phyloP scores from a whole-genome alignment of 2,797 vertebrate species.

The Steatocranus sp. region DNA sequence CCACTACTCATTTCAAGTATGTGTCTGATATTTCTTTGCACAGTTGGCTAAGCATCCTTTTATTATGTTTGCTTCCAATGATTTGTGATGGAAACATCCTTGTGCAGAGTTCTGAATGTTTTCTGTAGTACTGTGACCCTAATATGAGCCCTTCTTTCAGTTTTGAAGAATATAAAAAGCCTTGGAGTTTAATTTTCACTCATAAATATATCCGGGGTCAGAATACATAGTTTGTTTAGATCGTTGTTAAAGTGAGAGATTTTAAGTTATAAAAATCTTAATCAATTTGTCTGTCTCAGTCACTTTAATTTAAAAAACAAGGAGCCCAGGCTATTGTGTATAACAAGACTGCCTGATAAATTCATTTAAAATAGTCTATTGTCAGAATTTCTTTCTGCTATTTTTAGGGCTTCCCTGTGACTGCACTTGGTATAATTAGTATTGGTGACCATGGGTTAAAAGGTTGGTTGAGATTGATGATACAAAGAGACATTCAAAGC shows the following conservation, averaged over 20 bases:
- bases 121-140: neutral
- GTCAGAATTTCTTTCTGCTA: conserved; percentile 21
- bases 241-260: neutral
- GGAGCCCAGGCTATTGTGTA: neutral
- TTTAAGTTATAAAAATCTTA: neutral
- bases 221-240: neutral
- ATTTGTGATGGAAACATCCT: neutral
- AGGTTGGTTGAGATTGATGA: conserved; percentile 70
- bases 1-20: neutral
- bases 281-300: neutral
- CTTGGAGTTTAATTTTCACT: neutral
- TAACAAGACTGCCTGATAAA: conserved; percentile 8
- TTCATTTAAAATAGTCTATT: conserved; percentile 19
- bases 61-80: neutral
- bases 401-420: conserved; percentile 49
- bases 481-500: conserved; percentile 17
- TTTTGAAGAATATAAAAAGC: neutral
- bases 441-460: conserved; percentile 37
- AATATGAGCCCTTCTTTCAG: neutral
- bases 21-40: neutral
- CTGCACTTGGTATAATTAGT: conserved; percentile 61
- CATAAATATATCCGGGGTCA: neutral
- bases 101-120: conserved; percentile 10
- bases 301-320: conserved; percentile 22
- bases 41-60: neutral